Base-by-base conservation (phyloP, 1,140 invertebrate species). In the Dysdera silvatica region DNA sequence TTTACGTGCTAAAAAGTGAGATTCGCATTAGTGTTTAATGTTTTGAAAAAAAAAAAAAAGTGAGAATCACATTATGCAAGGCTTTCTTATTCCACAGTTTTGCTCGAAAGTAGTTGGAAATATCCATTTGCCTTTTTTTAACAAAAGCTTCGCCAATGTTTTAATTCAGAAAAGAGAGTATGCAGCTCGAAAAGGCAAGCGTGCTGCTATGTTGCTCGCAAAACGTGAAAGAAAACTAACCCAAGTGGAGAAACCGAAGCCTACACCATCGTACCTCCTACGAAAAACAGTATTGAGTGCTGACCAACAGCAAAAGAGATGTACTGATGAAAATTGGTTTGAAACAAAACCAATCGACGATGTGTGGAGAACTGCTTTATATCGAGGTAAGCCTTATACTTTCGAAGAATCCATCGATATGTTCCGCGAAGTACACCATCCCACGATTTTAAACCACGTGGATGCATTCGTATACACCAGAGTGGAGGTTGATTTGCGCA, bases 351-450 rank as follows among this genome's bases (percentile, higher is more conserved):
- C 84, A 1, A 74, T 73, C 29, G 87, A 89, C 71, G 78, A 90
- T 78, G 86, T 88, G 4, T 89, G 79, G 70, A 64, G 48, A 23
- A 64, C 55, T 48, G 58, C 51, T 12, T 33, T 64, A 20, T 64
- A 58, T n/a, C 24, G 55, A n/a, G 55, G 55, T 5, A 64, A 52
- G 23, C 54, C 55, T n/a, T 87, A 85, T 75, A 74, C 81, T 3
- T 81, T 89, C 16, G 75, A 76, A 32, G 86, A 90, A 71, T 87
- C 87, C n/a, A 76, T 91, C 7, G 72, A 82, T 57, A 81, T 78
- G 68, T 84, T 88, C 71, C 79, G 84, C 49, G 86, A 91, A 76
- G 83, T 81, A 1, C 85, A 89, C 74, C 84, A 89, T 73, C 85
- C 87, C 0, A 83, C 84, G 33, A 83, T 90, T 75, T 85, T 82